Evolutionary conservation across 2,113 vertebrate genomes (phyloP).

Genomic region (Aspidoscelis tigris): DNA sequence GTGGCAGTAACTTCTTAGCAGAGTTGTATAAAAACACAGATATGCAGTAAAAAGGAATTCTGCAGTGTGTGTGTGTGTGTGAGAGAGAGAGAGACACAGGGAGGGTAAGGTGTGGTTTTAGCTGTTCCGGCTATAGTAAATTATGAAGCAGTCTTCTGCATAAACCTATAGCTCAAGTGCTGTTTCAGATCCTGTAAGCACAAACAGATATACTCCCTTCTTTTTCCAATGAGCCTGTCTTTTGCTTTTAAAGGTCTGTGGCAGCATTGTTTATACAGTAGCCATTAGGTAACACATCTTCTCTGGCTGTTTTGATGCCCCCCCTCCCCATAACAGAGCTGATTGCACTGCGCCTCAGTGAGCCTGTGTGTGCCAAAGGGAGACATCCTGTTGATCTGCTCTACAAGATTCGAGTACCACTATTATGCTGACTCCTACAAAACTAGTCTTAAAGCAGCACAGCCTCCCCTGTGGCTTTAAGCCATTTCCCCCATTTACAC

Average conservation of each 20-base stretch:
- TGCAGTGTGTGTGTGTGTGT: background rate
- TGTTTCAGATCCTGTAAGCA: background rate
- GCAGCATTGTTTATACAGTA: slow-evolving; percentile 35
- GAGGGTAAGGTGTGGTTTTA: slow-evolving; percentile 38
- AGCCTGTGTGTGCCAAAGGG: slow-evolving; percentile 61
- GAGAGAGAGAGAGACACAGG: slow-evolving; percentile 34
- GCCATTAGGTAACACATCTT: slow-evolving; percentile 40
- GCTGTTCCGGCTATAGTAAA: slow-evolving; percentile 10
- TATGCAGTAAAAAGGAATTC: slow-evolving; percentile 47
- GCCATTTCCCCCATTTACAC: slow-evolving; percentile 56
- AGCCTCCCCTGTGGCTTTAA: slow-evolving; percentile 62
- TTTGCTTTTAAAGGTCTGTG: slow-evolving; percentile 48
- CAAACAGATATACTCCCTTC: background rate
- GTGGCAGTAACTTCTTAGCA: slow-evolving; percentile 48
- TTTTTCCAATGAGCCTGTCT: slow-evolving; percentile 34
- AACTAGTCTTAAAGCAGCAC: slow-evolving; percentile 64
- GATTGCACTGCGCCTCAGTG: slow-evolving; percentile 57
- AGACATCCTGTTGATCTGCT: slow-evolving; percentile 68
- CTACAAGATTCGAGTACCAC: slow-evolving; percentile 63
- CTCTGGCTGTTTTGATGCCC: slow-evolving; percentile 31
- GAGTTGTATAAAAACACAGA: background rate
- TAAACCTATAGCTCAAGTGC: background rate
- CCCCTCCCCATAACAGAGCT: slow-evolving; percentile 49
- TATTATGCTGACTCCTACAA: slow-evolving; percentile 68
- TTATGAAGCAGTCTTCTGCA: slow-evolving; percentile 33